Evolutionary conservation across 2,888 invertebrate genomes (phyloP).

Genomic region (Polydrusus pterygomalis): DNA sequence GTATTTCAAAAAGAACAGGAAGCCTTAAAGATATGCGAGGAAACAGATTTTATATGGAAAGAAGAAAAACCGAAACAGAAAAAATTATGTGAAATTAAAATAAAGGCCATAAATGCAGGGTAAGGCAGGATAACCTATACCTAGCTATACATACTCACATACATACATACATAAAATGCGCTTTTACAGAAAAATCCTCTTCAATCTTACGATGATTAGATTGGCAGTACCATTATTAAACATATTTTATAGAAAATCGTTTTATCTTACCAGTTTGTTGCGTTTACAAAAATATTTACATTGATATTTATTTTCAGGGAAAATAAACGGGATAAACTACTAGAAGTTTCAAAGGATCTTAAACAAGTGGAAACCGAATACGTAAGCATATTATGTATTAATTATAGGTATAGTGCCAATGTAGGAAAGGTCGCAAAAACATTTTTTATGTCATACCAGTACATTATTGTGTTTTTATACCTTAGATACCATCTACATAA

Average conservation of each 20-base stretch:
- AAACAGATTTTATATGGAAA: not conserved
- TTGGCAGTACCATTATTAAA: no score
- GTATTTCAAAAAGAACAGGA: not conserved
- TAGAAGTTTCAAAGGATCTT: not conserved
- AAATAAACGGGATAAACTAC: not conserved
- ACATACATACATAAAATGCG: no score
- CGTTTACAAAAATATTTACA: not conserved
- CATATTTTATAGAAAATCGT: no score
- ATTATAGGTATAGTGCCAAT: no score
- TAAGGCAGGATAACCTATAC: not conserved
- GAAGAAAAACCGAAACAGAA: not conserved
- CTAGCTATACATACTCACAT: no score
- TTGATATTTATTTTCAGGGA: conserved; percentile 17
- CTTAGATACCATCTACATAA: no score
- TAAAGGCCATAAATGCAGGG: not conserved
- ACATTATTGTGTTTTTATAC: no score
- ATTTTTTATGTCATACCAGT: no score
- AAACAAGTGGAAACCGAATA: not conserved
- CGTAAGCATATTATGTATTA: not conserved
- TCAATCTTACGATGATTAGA: no score
- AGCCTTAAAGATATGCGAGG: not conserved
- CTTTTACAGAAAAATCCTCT: no score
- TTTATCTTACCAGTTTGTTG: no score
- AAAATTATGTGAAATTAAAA: not conserved
- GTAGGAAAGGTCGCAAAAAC: no score